Evolutionary conservation across 2,797 vertebrate genomes (phyloP), one percentile per base, ranked within the genome.

Genomic region (Tapirus indicus): DNA sequence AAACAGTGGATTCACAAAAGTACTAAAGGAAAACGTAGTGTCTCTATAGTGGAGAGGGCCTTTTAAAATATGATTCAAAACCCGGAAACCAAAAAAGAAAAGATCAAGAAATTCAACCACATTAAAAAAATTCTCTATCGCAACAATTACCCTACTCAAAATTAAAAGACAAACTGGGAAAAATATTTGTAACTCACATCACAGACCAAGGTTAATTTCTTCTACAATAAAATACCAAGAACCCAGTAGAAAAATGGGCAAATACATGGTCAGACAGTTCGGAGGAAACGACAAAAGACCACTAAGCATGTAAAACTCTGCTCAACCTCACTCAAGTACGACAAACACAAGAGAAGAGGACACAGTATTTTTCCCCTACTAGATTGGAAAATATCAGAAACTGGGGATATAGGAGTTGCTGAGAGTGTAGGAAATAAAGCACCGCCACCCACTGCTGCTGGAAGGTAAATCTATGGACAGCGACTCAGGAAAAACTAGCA

Each of bases 51-150:
- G 56, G 60, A 91, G 32, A 60, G 20, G 49, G 23, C 2, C 62
- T 83, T 86, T 95, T 32, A 78, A 95, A 91, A 58, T 79, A 52
- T 18, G 49, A 88, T 78, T 95, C 77, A 87, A 88, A 95, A 71
- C 72, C 56, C 52, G 69, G 92, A 82, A 69, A 10, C 35, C 11
- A 27, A 27, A 91, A 90, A 71, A 83, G 16, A 82, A 77, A 80
- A 68, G 35, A 62, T 60, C 21, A 75, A 80, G 58, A 85, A 75
- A 74, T 27, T 69, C 79, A 69, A 35, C 32, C 69, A 47, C 35
- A 9, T 82, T 87, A 29, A n/a, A 78, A 64, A 80, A 47, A 68
- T n/a, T 74, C 6, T 68, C 35, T 23, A 27, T 77, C 66, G 52
- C 54, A 82, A 91, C 44, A 69, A 71, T 58, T 54, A 60, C 52